phyloP scores from a whole-genome alignment of 2,888 invertebrate species.

The Cheilosia impressa region DNA sequence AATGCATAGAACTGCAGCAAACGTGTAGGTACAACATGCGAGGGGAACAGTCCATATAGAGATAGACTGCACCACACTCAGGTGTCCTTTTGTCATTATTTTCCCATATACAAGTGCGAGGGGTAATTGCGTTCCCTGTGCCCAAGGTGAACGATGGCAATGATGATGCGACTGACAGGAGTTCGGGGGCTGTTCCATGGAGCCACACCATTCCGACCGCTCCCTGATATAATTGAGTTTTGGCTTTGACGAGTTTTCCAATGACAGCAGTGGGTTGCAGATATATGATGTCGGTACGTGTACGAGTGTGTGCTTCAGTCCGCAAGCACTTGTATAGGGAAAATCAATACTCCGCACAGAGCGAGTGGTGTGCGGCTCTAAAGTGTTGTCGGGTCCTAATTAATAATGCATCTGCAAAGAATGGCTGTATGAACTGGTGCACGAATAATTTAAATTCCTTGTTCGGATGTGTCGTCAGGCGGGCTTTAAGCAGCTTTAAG shows the following conservation, averaged over 20 bases:
- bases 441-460: constrained; percentile 45
- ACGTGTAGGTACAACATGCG: constrained; percentile 5
- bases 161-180: constrained; percentile 65
- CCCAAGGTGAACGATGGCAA: constrained; percentile 66
- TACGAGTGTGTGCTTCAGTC: no score
- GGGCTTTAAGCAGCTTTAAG: constrained; percentile 65
- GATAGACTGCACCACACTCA: constrained; percentile 53
- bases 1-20: constrained; percentile 50
- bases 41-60: neutral
- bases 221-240: constrained; percentile 65
- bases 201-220: constrained; percentile 23
- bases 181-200: constrained; percentile 4
- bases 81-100: constrained; percentile 71
- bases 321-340: constrained; percentile 19
- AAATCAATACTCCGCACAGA: constrained; percentile 53
- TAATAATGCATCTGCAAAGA: constrained; percentile 54
- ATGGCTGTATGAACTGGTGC: constrained; percentile 1
- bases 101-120: constrained; percentile 69
- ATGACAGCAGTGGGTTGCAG: constrained; percentile 43
- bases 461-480: constrained; percentile 15
- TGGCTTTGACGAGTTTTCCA: constrained; percentile 65
- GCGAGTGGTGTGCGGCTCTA: constrained; percentile 17
- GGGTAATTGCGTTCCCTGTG: constrained; percentile 64
- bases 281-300: neutral
- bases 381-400: constrained; percentile 59